phyloP scores from a whole-genome alignment of 2,888 invertebrate species.

The Cyclophora albipunctata region DNA sequence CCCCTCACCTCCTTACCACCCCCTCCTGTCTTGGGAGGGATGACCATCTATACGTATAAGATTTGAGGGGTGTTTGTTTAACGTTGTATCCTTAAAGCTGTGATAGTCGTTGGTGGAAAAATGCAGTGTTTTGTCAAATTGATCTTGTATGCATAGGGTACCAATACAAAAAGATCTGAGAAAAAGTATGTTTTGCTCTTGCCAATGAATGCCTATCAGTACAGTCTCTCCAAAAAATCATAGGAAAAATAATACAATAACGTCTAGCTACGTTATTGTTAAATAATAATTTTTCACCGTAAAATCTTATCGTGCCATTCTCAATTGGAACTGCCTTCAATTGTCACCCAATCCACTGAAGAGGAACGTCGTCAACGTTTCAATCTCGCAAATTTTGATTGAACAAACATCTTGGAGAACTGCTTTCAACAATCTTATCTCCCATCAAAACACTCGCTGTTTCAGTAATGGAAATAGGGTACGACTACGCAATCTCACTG shows the following conservation, averaged over 20 bases:
- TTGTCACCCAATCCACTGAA: too few species aligned
- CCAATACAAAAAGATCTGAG: too few species aligned
- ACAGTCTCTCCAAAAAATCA: too few species aligned
- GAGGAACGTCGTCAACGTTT: too few species aligned
- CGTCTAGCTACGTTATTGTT: too few species aligned
- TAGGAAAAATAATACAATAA: too few species aligned
- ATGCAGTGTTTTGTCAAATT: background rate
- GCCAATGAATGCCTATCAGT: too few species aligned
- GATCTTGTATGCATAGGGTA: too few species aligned
- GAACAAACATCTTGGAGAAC: conserved; percentile 47
- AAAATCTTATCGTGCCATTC: too few species aligned
- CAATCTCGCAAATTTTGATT: conserved; percentile 39
- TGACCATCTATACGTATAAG: conserved; percentile 38
- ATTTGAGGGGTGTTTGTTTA: conserved; percentile 27
- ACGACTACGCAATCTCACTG: conserved; percentile 49
- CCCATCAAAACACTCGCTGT: conserved; percentile 12
- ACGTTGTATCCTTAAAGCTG: conserved; percentile 3
- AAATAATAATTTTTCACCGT: too few species aligned
- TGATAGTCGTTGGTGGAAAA: conserved; percentile 5
- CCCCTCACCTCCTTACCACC: conserved; percentile 21
- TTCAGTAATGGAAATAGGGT: conserved; percentile 50
- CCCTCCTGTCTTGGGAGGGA: conserved; percentile 29
- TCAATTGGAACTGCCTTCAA: too few species aligned
- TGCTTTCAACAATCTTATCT: conserved; percentile 28
- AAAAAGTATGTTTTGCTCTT: too few species aligned